These are phyloP conservation scores for Platycheirus albimanus DNA, from an alignment of 2,888 invertebrate genomes.

Conservation along the genomic window DNA sequence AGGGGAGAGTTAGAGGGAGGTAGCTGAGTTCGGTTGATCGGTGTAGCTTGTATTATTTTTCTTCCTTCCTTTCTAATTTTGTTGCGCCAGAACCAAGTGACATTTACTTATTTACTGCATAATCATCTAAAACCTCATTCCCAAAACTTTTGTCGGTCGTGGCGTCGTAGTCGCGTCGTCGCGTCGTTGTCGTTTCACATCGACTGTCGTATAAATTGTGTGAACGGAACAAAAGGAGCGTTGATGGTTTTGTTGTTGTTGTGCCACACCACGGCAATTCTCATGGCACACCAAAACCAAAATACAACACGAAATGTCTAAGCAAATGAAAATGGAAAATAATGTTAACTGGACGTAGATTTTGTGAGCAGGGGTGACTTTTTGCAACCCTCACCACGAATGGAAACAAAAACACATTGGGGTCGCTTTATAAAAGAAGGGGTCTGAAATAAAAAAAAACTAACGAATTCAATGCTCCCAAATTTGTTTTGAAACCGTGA, in stretches of 20 bases:
- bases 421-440: not conserved
- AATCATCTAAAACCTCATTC: slow-evolving; percentile 37
- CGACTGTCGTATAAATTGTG: slow-evolving; percentile 14
- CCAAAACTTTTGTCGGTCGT: slow-evolving; percentile 3
- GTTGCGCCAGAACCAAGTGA: slow-evolving; percentile 25
- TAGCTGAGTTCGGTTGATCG: slow-evolving; percentile 4
- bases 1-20: no score
- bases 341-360: slow-evolving; percentile 53
- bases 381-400: slow-evolving; percentile 5
- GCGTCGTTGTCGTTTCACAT: not conserved
- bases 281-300: slow-evolving; percentile 39
- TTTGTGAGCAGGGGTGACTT: slow-evolving; percentile 4
- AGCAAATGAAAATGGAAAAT: slow-evolving; percentile 69
- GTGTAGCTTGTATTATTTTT: slow-evolving; percentile 12
- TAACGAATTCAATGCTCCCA: no score
- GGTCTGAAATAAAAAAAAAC: no score
- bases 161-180: not conserved
- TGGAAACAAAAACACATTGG: slow-evolving; percentile 43
- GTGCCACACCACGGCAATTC: slow-evolving; percentile 29
- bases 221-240: slow-evolving; percentile 33
- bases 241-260: slow-evolving; percentile 31
- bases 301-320: slow-evolving; percentile 54
- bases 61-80: slow-evolving; percentile 12
- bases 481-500: no score
- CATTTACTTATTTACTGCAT: slow-evolving; percentile 60